phyloP scores from a whole-genome alignment of 1,140 invertebrate genomes.

The Paramacrobiotus metropolitanus region DNA sequence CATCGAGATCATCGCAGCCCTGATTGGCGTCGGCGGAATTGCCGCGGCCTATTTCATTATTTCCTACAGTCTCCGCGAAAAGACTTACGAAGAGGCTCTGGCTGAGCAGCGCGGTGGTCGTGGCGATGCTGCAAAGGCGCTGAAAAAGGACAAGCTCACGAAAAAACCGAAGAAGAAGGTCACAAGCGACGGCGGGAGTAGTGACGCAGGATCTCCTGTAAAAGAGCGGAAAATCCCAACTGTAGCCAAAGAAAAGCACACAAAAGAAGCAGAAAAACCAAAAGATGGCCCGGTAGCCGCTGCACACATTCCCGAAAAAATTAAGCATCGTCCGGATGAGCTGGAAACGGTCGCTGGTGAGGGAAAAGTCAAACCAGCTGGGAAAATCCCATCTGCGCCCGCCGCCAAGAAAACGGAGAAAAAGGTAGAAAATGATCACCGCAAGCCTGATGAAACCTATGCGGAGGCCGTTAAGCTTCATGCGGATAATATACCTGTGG shows the following conservation, averaged over 20 bases:
- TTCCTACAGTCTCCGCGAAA: not conserved
- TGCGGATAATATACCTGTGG: too few relatives aligned
- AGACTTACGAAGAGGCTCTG: conserved; percentile 1
- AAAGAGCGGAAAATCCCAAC: not conserved
- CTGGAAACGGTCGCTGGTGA: too few relatives aligned
- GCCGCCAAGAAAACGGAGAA: too few relatives aligned
- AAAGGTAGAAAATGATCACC: too few relatives aligned
- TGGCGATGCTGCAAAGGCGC: not conserved
- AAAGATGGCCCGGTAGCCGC: too few relatives aligned
- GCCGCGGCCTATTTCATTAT: not conserved
- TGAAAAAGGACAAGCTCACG: not conserved
- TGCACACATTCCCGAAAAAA: too few relatives aligned
- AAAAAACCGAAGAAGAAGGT: not conserved
- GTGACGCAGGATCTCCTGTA: not conserved
- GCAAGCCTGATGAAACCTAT: too few relatives aligned
- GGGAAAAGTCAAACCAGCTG: too few relatives aligned
- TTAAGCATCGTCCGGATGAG: too few relatives aligned
- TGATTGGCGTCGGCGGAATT: not conserved
- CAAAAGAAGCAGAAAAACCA: too few relatives aligned
- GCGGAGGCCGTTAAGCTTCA: too few relatives aligned
- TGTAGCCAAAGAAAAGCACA: not conserved
- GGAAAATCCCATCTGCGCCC: too few relatives aligned
- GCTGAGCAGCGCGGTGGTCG: not conserved
- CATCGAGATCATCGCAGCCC: not conserved
- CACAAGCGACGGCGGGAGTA: not conserved